These are phyloP conservation scores for Pachyseris speciosa DNA, from an alignment of 64 coral and sea anemone species.

Conservation along the genomic window DNA sequence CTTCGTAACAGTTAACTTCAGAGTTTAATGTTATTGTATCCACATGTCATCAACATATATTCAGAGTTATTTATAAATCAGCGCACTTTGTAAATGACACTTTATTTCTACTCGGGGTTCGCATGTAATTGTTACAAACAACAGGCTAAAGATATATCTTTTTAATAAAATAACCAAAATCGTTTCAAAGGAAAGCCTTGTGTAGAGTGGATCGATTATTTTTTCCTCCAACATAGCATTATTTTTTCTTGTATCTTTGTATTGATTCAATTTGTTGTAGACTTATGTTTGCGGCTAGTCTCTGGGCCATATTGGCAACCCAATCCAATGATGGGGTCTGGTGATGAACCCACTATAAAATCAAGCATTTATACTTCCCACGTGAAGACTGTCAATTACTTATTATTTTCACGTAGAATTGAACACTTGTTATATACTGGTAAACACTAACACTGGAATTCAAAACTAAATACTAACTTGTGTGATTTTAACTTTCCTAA, in stretches of 20 bases:
- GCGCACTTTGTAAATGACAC: constrained; percentile 17
- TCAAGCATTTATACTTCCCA: not conserved
- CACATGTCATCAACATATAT: not conserved
- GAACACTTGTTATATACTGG: too few species aligned
- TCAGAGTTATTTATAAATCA: constrained; percentile 6
- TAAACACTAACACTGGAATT: too few species aligned
- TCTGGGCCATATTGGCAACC: too few species aligned
- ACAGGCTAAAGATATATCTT: constrained; percentile 26
- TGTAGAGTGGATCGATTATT: constrained; percentile 1
- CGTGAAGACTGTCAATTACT: not conserved
- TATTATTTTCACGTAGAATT: not conserved
- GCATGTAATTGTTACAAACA: constrained; percentile 28
- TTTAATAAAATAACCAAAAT: constrained; percentile 27
- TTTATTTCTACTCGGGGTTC: constrained; percentile 27
- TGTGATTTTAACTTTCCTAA: too few species aligned
- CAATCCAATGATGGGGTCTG: not conserved
- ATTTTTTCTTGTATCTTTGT: constrained; percentile 28
- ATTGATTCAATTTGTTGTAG: not conserved
- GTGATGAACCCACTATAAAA: not conserved
- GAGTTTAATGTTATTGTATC: not conserved
- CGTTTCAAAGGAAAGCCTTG: constrained; percentile 33
- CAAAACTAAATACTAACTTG: too few species aligned
- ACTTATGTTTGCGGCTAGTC: not conserved
- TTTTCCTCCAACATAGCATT: constrained; percentile 11
- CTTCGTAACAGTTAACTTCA: not conserved